Conservation (phyloP, 2,113 vertebrate species). For the Hystrix cristata region DNA sequence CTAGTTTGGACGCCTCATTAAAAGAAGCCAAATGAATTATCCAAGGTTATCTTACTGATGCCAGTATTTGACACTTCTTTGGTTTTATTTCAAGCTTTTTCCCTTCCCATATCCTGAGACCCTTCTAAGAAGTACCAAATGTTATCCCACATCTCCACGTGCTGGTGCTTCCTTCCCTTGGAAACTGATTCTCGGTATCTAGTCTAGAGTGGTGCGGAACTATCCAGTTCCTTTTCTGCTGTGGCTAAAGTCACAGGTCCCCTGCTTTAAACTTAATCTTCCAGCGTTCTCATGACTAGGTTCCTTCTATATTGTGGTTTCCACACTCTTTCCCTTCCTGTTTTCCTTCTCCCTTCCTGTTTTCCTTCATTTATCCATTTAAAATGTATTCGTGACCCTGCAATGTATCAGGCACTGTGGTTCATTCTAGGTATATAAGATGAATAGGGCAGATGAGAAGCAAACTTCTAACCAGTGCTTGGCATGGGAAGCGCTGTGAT, state of each 20-base stretch:
- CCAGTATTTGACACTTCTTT: neutral
- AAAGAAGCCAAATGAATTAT: constrained; percentile 46
- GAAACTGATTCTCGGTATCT: neutral
- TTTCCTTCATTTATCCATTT: constrained; percentile 7
- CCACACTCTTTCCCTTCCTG: neutral
- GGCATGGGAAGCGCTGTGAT: neutral
- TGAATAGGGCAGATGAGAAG: constrained; percentile 17
- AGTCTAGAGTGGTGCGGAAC: neutral
- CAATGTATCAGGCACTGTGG: neutral
- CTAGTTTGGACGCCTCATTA: neutral
- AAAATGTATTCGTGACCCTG: neutral
- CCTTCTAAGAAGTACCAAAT: neutral
- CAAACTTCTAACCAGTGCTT: neutral
- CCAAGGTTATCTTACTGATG: neutral
- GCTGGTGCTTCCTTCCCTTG: neutral
- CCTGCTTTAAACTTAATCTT: constrained; percentile 26
- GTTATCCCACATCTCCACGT: neutral
- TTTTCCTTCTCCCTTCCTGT: neutral
- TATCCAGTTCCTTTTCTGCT: neutral
- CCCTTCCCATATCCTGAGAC: neutral
- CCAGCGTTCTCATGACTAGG: neutral
- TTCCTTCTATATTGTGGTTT: neutral
- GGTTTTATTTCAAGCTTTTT: constrained; percentile 57
- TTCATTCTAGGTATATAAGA: neutral
- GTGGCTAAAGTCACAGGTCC: neutral